Evolutionary conservation across 2,113 vertebrate species (phyloP), one percentile per base, ranked within the genome.

Genomic region (Elachura formosa): DNA sequence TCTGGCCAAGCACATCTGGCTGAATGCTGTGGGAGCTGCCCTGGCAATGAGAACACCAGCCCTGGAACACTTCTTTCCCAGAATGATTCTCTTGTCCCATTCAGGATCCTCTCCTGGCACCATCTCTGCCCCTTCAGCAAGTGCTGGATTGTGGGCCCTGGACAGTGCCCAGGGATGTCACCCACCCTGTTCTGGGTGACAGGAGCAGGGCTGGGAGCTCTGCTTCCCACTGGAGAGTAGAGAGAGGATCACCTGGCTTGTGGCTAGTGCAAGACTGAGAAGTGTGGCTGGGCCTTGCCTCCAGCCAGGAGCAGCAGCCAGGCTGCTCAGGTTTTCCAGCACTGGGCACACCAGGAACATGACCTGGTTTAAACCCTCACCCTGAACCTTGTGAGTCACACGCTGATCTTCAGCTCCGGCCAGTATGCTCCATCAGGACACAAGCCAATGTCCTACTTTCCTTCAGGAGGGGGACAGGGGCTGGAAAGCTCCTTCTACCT

Each of bases 11-110:
- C 87, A 95, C 96, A 97, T 96, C 94, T 96, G 93, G 91, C 78
- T 82, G 91, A 95, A 93, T 95, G 95, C 95, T 95, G 94, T 77
- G 77, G 86, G 66, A 92, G 87, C 84, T 94, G 91, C 91, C 94
- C 96, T 8, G 0, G 93, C 77, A n/a, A 1, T 92, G 95, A 96
- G 96, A 94, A 95, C 96, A 96, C 72, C 55, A 61, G 85, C 49
- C 79, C 8, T 38, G 94, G 90, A 92, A 73, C 4, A 0, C 22
- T 68, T 68, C 75, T 71, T 78, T 77, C 67, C 71, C 7, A 0
- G 78, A 68, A 90, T 84, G 82, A 63, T 74, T 43, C 80, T 66
- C 79, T 24, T 2, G 1, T 64, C 68, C 80, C n/a, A 5, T 69
- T 43, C 66, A 7, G n/a, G 64, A 75, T 90, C 51, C n/a, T 38